A percentile compares a stretch with the other conserved stretches of the same genome.
phyloP scores from a whole-genome alignment of 2,888 invertebrate genomes.

The Caenorhabditis sp. region DNA sequence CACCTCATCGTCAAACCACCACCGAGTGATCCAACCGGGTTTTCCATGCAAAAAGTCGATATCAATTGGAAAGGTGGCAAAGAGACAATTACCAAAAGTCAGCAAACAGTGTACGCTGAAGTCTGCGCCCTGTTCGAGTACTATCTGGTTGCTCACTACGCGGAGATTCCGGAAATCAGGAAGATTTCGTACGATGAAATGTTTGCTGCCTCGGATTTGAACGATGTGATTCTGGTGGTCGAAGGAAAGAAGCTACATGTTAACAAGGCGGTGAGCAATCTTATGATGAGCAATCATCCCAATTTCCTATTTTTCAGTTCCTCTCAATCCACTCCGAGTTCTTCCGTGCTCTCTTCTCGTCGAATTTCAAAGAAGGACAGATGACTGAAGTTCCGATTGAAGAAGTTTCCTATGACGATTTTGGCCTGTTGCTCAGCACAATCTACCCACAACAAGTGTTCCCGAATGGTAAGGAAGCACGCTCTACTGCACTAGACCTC shows the following conservation, averaged over 20 bases:
- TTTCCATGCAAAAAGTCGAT: neutral
- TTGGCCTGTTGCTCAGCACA: conserved; percentile 1
- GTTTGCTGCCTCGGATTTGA: neutral
- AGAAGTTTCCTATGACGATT: neutral
- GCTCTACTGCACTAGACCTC: no score
- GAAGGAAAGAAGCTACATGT: conserved; percentile 1
- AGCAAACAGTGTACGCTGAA: neutral
- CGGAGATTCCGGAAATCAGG: neutral
- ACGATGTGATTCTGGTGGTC: neutral
- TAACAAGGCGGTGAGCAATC: conserved; percentile 4
- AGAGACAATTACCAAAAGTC: neutral
- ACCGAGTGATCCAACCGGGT: neutral
- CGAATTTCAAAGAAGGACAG: neutral
- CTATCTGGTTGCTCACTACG: neutral
- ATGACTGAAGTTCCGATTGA: conserved; percentile 1
- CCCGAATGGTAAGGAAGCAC: neutral
- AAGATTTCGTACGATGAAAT: neutral
- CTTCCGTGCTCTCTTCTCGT: neutral
- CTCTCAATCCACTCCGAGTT: no score
- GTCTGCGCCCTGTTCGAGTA: no score
- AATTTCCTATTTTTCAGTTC: neutral
- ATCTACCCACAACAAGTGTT: no score
- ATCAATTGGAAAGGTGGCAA: neutral
- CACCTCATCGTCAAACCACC: neutral
- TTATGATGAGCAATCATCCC: no score